Evolutionary conservation across 1,140 invertebrate species (phyloP), one percentile per base, ranked within the genome.

Genomic region (Drosophila nigrodunni): DNA sequence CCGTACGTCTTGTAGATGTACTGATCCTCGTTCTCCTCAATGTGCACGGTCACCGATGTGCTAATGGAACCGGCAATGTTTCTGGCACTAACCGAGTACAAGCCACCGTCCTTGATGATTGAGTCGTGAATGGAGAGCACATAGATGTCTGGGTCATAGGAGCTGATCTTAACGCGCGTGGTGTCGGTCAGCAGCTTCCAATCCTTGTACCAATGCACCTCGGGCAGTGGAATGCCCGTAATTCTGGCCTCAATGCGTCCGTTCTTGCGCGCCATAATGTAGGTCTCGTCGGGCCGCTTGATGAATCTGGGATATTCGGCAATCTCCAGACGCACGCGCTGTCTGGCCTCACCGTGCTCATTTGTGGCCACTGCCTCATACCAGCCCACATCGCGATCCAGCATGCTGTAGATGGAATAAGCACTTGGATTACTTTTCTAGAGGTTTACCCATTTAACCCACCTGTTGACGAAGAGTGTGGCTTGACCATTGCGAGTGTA

Each of bases 201-300:
- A 92, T 99, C 98, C 93, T 98, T 99, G 93, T 97, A 98, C 97
- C 97, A 99, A 91, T 97, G 98, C n/a, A 99, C 95, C 74, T 98
- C 97, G 0, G 98, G 98, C 82, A 96, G 96, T 0, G 98, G 98
- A 62, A 97, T 95, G 9, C 98, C 98, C 30, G 95, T 96, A 46
- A 99, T 95, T 55, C 96, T 94, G 46, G 98, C 98, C 88, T 97
- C 96, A 35, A 99, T 93, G 52, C 95, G 94, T 4, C 95, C 96
- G 52, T 94, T 95, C 61, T 95, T 95, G 47, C 97, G 93, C 3
- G 95, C 90, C 94, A 97, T 95, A 7, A 97, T 95, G 35, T 95
- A 95, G 1, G 95, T 95, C 91, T 99, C 97, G 59, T 97, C 96
- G 0, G 96, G 96, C 47, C 98, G 94, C 76, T 96, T 94, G 54